Percentiles rank a stretch among this genome's conserved stretches.
These are phyloP conservation scores for Caenorhabditis uteleia DNA, from an alignment of 2,888 invertebrate genomes.

Conservation along the genomic window DNA sequence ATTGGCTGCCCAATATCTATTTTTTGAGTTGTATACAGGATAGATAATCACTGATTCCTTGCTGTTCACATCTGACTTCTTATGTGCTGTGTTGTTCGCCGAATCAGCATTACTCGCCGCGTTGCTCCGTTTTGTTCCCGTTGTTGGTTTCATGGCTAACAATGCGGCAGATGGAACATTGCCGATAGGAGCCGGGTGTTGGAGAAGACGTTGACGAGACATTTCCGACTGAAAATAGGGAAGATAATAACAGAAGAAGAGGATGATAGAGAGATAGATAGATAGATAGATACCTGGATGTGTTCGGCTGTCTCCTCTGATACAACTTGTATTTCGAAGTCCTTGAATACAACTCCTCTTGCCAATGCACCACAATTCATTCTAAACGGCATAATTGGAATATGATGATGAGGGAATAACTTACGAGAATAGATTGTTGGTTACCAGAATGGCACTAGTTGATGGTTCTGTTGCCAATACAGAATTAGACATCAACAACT, in stretches of 20 bases:
- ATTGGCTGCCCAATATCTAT: constrained; percentile 65
- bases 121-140: constrained; percentile 63
- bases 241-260: not conserved
- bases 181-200: constrained; percentile 60
- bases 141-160: constrained; percentile 67
- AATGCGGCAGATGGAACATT: constrained; percentile 58
- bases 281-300: constrained; percentile 46
- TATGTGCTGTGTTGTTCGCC: constrained; percentile 62
- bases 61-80: constrained; percentile 68
- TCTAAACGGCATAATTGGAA: constrained; percentile 30
- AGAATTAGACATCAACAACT: constrained; percentile 66
- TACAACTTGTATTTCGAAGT: constrained; percentile 67
- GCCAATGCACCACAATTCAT: constrained; percentile 66
- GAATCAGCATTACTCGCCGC: constrained; percentile 50
- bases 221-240: constrained; percentile 54
- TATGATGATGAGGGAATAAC: no score
- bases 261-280: no score
- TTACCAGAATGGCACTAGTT: constrained; percentile 66
- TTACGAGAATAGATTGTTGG: constrained; percentile 64
- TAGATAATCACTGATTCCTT: constrained; percentile 62
- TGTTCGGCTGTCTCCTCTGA: constrained; percentile 66
- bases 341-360: constrained; percentile 65
- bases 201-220: constrained; percentile 59
- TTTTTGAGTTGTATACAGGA: constrained; percentile 60
- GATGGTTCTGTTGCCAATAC: constrained; percentile 66